Evolutionary conservation across 1,140 invertebrate species (phyloP).

Genomic region (Brachionus rotundiformis): DNA sequence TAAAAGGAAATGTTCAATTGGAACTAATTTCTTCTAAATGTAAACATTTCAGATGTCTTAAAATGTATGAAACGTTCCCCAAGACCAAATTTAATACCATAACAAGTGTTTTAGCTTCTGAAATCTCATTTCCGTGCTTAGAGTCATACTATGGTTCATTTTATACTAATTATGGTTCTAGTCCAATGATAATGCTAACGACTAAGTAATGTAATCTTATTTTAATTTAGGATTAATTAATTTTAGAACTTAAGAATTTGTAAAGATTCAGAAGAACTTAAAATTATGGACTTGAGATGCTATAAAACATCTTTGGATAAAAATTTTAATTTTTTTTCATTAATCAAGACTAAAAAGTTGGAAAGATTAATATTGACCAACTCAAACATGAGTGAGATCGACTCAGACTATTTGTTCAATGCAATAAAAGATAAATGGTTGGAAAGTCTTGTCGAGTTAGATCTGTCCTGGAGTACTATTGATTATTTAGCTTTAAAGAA

Average conservation of each 20-base stretch:
- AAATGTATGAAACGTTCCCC: conserved; percentile 30
- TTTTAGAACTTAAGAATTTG: conserved; percentile 34
- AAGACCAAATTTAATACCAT: conserved; percentile 47
- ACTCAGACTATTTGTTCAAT: neutral
- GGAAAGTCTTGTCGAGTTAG: neutral
- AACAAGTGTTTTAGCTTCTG: neutral
- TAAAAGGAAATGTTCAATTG: conserved; percentile 44
- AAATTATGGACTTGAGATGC: conserved; percentile 6
- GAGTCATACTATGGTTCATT: neutral
- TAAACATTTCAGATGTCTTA: conserved; percentile 24
- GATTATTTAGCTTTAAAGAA: neutral
- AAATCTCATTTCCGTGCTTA: neutral
- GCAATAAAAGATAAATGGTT: conserved; percentile 8
- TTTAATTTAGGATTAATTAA: conserved; percentile 14
- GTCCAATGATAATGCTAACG: conserved; percentile 34
- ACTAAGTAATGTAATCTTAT: conserved; percentile 11
- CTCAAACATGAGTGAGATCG: neutral
- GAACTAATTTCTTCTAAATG: conserved; percentile 18
- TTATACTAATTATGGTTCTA: neutral
- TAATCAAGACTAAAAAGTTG: conserved; percentile 1
- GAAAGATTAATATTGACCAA: conserved; percentile 1
- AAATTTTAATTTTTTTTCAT: conserved; percentile 37
- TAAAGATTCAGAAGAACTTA: conserved; percentile 40
- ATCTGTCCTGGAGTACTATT: conserved; percentile 31
- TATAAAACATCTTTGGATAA: conserved; percentile 43